phyloP scores from a whole-genome alignment of 2,113 vertebrate species.

The Pagrus major region DNA sequence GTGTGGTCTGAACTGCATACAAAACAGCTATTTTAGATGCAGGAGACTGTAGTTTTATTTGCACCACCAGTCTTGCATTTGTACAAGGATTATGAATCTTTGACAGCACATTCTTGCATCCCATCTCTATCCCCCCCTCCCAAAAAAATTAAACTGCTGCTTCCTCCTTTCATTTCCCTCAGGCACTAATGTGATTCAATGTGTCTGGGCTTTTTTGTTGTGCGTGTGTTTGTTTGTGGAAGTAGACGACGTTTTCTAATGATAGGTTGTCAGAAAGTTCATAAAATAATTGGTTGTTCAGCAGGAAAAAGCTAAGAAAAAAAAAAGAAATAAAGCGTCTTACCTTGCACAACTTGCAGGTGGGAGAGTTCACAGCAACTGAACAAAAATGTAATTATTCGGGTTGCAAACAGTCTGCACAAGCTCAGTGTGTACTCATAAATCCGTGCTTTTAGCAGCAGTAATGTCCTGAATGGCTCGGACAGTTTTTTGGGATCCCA shows the following conservation, averaged over 20 bases:
- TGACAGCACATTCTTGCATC: not conserved
- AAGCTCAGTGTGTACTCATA: not conserved
- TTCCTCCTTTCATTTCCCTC: not conserved
- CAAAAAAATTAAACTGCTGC: not conserved
- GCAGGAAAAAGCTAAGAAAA: not conserved
- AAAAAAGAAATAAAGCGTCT: not conserved
- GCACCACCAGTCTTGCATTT: not conserved
- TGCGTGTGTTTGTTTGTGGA: not conserved
- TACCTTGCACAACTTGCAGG: slow-evolving; percentile 14
- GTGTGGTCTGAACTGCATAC: not conserved
- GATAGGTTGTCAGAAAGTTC: not conserved
- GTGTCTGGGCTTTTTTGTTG: not conserved
- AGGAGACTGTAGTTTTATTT: slow-evolving; percentile 14
- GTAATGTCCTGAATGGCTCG: not conserved
- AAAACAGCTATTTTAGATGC: slow-evolving; percentile 11
- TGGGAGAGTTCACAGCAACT: not conserved
- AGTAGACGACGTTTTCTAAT: not conserved
- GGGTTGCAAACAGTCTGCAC: not conserved
- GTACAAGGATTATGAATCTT: not conserved
- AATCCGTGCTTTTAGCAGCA: not conserved
- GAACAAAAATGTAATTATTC: not conserved
- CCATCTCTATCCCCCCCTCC: not conserved
- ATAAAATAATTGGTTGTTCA: not conserved
- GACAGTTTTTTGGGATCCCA: not conserved
- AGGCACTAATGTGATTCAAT: not conserved